A percentile compares a stretch with the other conserved stretches of the same genome.
phyloP scores from a whole-genome alignment of 2,888 invertebrate species.

The Drosophila greeni region DNA sequence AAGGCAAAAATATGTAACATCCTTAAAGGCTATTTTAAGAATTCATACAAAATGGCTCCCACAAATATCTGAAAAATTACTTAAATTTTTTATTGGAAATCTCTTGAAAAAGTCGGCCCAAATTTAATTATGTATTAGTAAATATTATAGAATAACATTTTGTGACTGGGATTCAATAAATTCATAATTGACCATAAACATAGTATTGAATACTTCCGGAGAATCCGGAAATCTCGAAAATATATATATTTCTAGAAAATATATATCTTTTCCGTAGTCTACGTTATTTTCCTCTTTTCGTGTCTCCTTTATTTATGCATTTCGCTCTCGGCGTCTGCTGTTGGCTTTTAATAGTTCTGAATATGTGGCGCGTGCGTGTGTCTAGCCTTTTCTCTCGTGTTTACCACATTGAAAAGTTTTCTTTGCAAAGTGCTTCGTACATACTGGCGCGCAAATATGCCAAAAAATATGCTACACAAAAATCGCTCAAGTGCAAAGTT shows the following conservation, averaged over 20 bases:
- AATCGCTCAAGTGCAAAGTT: conserved; percentile 74
- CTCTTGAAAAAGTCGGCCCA: background rate
- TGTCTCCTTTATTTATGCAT: conserved; percentile 69
- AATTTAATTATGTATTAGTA: background rate
- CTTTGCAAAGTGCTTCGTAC: conserved; percentile 72
- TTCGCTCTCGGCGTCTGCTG: conserved; percentile 61
- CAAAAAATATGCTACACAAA: conserved; percentile 74
- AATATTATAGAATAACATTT: conserved; percentile 17
- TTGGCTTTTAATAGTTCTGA: conserved; percentile 66
- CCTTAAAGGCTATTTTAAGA: background rate
- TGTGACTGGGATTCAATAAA: background rate
- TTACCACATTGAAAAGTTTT: conserved; percentile 73
- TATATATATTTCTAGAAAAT: conserved; percentile 10
- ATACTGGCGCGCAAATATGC: conserved; percentile 68
- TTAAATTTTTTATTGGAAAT: background rate
- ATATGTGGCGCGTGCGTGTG: conserved; percentile 39
- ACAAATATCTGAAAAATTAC: background rate
- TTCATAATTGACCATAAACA: conserved; percentile 10
- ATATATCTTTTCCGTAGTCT: conserved; percentile 12
- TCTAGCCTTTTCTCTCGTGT: conserved; percentile 39
- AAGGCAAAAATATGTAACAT: background rate
- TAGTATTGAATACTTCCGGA: background rate
- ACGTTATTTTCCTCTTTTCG: conserved; percentile 18
- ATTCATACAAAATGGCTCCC: no score
- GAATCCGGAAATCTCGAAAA: conserved; percentile 22